Percentiles rank a stretch among this genome's conserved stretches.
Conservation (phyloP, 2,888 invertebrate species). For the Apamea sordens region DNA sequence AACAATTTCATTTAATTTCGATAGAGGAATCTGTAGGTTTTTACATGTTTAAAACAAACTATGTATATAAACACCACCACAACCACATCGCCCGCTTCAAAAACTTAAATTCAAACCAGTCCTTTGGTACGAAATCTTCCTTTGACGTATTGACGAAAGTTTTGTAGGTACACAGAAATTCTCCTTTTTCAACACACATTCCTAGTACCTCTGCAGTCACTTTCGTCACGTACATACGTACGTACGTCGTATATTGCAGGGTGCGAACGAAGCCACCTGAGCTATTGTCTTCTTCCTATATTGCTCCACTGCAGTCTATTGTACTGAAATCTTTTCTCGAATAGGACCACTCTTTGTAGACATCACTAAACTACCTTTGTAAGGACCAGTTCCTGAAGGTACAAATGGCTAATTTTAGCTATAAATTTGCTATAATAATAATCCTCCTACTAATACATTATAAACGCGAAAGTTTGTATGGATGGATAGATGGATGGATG, state of each 20-base stretch:
- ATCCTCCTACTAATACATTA: too few species aligned
- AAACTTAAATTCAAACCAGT: neutral
- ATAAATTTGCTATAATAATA: neutral
- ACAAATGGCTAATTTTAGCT: neutral
- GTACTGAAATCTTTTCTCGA: conserved; percentile 24
- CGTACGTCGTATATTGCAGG: conserved; percentile 13
- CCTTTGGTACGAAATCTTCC: neutral
- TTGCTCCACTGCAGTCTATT: conserved; percentile 18
- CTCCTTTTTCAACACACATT: neutral
- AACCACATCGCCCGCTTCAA: neutral
- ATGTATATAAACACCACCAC: neutral
- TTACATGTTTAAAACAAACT: neutral
- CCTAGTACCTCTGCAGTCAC: conserved; percentile 5
- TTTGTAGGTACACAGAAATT: neutral
- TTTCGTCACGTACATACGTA: conserved; percentile 36
- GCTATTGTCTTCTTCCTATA: conserved; percentile 29
- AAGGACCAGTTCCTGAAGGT: neutral
- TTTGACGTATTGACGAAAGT: conserved; percentile 18
- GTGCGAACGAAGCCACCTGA: conserved; percentile 7
- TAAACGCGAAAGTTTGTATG: too few species aligned
- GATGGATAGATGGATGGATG: too few species aligned
- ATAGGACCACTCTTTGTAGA: conserved; percentile 24
- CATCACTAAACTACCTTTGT: neutral
- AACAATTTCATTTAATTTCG: too few species aligned
- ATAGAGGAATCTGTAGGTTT: neutral